Evolutionary conservation across 2,797 vertebrate genomes (phyloP).

Genomic region (Cirrhinus mrigala): DNA sequence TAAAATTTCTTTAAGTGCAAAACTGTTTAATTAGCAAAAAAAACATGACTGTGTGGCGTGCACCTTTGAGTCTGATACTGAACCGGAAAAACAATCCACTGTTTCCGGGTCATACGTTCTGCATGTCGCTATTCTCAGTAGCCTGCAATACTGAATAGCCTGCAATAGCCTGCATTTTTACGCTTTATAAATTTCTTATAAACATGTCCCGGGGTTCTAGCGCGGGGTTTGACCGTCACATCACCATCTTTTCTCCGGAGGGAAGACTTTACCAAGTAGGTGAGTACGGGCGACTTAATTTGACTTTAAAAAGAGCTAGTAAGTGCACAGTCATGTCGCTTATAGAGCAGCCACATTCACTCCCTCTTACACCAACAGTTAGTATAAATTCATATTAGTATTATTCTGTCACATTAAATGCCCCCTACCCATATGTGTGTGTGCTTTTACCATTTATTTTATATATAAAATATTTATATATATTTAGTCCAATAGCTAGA

Average conservation of each 20-base stretch:
- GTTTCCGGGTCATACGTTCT: constrained; percentile 41
- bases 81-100: constrained; percentile 27
- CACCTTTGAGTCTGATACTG: background rate
- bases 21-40: background rate
- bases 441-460: background rate
- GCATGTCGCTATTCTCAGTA: constrained; percentile 6
- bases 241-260: constrained; percentile 95
- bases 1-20: background rate
- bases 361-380: too few species aligned
- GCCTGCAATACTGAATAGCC: background rate
- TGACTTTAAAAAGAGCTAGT: constrained; percentile 34
- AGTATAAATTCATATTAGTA: background rate
- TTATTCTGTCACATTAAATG: background rate
- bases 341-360: constrained; percentile 1
- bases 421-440: background rate
- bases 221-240: constrained; percentile 94
- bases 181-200: background rate
- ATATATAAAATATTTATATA: background rate
- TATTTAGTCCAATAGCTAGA: background rate
- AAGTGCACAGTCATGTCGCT: constrained; percentile 79
- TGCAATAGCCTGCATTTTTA: background rate
- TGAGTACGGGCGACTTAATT: constrained; percentile 74
- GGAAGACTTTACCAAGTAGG: constrained; percentile 97
- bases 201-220: constrained; percentile 93
- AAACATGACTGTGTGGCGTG: background rate